Conservation (phyloP, 1,140 invertebrate genomes). For the Drosophila kurseongensis region DNA sequence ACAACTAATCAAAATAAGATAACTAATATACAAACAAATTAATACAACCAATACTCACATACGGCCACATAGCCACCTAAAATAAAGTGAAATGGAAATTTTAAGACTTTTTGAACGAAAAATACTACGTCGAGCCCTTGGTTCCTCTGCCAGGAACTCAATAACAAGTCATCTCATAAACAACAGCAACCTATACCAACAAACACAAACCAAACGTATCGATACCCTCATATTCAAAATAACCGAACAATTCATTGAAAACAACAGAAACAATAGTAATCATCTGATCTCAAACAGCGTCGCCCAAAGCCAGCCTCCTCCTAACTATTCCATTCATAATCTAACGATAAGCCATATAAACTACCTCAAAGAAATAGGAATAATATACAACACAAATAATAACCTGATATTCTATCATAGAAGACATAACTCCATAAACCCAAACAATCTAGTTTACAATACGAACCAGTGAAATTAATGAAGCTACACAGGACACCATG, state of each 20-base stretch:
- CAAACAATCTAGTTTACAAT: no score
- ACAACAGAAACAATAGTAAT: no score
- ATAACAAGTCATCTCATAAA: neutral
- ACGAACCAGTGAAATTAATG: no score
- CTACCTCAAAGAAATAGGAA: neutral
- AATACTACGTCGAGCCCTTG: neutral
- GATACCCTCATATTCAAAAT: constrained; percentile 10
- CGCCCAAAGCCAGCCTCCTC: neutral
- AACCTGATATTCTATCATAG: no score
- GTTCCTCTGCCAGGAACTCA: neutral
- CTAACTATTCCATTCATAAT: neutral
- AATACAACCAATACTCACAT: constrained; percentile 6
- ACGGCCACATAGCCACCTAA: neutral
- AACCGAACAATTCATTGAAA: neutral
- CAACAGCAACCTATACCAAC: neutral
- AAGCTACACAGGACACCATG: no score
- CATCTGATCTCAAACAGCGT: no score
- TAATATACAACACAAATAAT: no score
- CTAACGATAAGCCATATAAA: neutral
- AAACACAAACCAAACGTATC: constrained; percentile 4
- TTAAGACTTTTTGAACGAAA: constrained; percentile 8
- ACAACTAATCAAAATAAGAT: neutral
- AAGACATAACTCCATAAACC: neutral
- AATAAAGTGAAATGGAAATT: neutral
- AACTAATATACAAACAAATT: constrained; percentile 6